Evolutionary conservation across 2,113 vertebrate genomes (phyloP).

Genomic region (Nipponia nippon): DNA sequence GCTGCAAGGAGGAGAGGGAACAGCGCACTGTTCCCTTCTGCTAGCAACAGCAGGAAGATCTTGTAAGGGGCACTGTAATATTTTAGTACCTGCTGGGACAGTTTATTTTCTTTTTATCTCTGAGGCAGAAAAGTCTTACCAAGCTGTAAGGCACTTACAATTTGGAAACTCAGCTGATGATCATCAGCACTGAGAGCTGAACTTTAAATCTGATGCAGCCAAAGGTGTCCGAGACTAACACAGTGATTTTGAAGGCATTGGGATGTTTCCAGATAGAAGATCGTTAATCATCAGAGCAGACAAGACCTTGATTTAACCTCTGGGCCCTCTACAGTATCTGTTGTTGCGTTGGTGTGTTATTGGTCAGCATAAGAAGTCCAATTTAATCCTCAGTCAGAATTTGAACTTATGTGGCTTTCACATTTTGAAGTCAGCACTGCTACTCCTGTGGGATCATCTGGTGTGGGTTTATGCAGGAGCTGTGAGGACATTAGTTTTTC

Average conservation of each 20-base stretch:
- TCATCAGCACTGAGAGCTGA: not conserved
- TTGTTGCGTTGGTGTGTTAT: not conserved
- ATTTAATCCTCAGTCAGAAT: not conserved
- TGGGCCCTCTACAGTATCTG: not conserved
- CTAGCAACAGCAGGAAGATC: not conserved
- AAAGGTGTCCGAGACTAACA: not conserved
- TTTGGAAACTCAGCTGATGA: not conserved
- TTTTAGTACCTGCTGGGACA: not conserved
- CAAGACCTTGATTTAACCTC: not conserved
- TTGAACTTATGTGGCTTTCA: not conserved
- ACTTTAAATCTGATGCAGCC: not conserved
- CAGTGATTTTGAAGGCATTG: not conserved
- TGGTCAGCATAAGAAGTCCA: not conserved
- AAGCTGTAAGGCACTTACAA: not conserved
- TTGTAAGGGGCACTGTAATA: not conserved
- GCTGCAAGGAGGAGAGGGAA: not conserved
- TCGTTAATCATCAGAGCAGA: not conserved
- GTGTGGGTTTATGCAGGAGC: not conserved
- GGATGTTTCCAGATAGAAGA: not conserved
- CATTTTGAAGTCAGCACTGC: not conserved
- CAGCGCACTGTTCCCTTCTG: not conserved
- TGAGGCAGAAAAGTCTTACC: not conserved
- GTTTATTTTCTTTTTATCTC: not conserved
- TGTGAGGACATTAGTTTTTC: not conserved
- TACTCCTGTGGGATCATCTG: not conserved